Conservation (phyloP, 1,140 invertebrate genomes). For the Leptinotarsa texana region DNA sequence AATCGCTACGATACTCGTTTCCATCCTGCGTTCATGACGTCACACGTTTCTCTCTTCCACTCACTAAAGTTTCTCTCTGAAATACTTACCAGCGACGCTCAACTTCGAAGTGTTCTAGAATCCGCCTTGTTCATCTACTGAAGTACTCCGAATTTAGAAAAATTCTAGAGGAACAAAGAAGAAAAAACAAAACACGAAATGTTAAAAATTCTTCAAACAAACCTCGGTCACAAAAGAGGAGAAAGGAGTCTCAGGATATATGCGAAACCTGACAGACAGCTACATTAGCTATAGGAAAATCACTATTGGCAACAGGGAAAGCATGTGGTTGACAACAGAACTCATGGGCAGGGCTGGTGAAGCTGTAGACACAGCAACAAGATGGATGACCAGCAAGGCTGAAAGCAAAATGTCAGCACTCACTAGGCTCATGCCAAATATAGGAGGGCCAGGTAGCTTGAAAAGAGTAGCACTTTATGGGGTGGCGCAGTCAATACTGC, state of each 20-base stretch:
- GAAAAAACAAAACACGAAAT: neutral
- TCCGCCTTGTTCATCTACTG: too few species aligned
- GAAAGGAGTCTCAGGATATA: slow-evolving; percentile 36
- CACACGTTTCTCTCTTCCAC: too few species aligned
- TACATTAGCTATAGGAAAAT: slow-evolving; percentile 51
- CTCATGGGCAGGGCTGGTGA: neutral
- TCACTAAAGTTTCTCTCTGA: too few species aligned
- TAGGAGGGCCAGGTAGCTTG: slow-evolving; percentile 7
- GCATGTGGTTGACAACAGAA: slow-evolving; percentile 1
- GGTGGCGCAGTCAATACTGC: slow-evolving; percentile 14
- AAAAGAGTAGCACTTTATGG: slow-evolving; percentile 17
- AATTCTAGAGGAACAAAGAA: neutral
- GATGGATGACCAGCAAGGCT: slow-evolving; percentile 19
- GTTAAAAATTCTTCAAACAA: slow-evolving; percentile 6
- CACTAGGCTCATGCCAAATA: slow-evolving; percentile 25
- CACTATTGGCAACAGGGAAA: slow-evolving; percentile 29
- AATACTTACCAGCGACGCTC: too few species aligned
- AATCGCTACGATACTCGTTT: too few species aligned
- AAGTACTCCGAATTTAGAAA: neutral
- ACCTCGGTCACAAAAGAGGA: neutral
- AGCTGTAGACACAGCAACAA: neutral
- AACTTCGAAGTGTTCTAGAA: too few species aligned
- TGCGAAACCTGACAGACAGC: slow-evolving; percentile 43
- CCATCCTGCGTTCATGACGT: too few species aligned
- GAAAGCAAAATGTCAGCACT: slow-evolving; percentile 4